Conservation (phyloP, 2,113 vertebrate genomes). For the Cochlearius cochlearius region DNA sequence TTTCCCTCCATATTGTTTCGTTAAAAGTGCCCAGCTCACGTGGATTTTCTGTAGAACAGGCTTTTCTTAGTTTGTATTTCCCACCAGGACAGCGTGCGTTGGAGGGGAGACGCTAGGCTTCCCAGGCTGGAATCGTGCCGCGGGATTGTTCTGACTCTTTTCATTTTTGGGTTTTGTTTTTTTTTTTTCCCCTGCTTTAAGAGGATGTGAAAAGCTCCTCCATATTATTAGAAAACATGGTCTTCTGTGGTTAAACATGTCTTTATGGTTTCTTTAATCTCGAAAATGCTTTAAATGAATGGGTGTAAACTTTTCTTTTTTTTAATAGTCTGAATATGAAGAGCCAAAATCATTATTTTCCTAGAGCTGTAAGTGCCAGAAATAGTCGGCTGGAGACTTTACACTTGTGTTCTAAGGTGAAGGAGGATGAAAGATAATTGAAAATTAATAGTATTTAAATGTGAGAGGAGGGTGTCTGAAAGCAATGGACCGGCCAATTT, state of each 20-base stretch:
- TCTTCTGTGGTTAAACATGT: conserved; percentile 63
- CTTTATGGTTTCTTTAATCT: conserved; percentile 76
- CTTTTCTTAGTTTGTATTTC: conserved; percentile 40
- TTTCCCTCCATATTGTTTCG: neutral
- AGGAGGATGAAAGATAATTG: conserved; percentile 67
- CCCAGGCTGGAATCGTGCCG: neutral
- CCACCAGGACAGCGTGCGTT: neutral
- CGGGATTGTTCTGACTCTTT: neutral
- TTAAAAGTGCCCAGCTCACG: neutral
- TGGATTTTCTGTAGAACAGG: neutral
- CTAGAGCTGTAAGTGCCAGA: conserved; percentile 68
- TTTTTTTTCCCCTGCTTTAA: neutral
- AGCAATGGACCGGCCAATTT: conserved; percentile 36
- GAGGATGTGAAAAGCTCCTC: conserved; percentile 43
- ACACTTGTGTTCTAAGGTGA: conserved; percentile 70
- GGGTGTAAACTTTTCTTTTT: conserved; percentile 69
- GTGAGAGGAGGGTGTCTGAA: conserved; percentile 39
- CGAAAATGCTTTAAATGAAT: conserved; percentile 69
- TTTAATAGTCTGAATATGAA: conserved; percentile 67
- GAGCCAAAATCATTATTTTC: conserved; percentile 77
- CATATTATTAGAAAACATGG: conserved; percentile 60
- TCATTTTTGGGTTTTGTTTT: neutral
- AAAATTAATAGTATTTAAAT: conserved; percentile 66
- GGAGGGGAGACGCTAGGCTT: neutral
- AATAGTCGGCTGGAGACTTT: conserved; percentile 66